A percentile compares a stretch with the other conserved stretches of the same genome.
These are phyloP conservation scores for Phainopepla nitens DNA, from an alignment of 2,113 vertebrate genomes.

Conservation along the genomic window DNA sequence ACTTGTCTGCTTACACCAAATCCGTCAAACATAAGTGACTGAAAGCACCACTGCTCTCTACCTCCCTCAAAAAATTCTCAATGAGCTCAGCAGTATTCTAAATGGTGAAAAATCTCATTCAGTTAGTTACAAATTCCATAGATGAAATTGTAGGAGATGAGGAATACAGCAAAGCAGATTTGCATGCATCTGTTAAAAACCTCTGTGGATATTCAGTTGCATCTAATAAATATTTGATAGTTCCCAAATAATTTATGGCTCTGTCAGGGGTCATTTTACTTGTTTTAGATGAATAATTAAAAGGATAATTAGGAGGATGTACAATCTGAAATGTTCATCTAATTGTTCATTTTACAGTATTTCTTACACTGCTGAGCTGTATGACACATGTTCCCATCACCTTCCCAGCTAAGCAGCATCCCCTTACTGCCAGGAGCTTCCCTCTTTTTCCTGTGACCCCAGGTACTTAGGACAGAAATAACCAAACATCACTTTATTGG, in stretches of 20 bases:
- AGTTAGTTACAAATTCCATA: slow-evolving; percentile 7
- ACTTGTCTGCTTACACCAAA: neutral
- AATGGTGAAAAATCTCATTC: neutral
- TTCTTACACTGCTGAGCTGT: slow-evolving; percentile 35
- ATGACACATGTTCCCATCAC: slow-evolving; percentile 4
- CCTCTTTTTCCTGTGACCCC: neutral
- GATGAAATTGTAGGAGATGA: neutral
- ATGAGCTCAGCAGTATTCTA: neutral
- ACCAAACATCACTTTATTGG: neutral
- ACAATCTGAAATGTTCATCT: slow-evolving; percentile 79
- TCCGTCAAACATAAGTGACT: neutral
- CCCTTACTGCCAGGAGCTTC: neutral
- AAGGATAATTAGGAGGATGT: slow-evolving; percentile 76
- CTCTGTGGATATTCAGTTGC: slow-evolving; percentile 70
- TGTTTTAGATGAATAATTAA: slow-evolving; percentile 91
- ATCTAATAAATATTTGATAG: slow-evolving; percentile 83
- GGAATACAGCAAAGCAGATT: slow-evolving; percentile 39
- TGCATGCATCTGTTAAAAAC: slow-evolving; percentile 60
- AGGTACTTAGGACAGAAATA: neutral
- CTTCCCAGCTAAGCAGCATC: neutral
- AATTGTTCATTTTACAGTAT: slow-evolving; percentile 78
- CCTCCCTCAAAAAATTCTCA: neutral
- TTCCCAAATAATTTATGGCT: slow-evolving; percentile 84
- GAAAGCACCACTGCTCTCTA: neutral
- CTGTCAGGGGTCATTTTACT: slow-evolving; percentile 88